Evolutionary conservation across 1,140 invertebrate genomes (phyloP).

Genomic region (Diorhabda elongata): DNA sequence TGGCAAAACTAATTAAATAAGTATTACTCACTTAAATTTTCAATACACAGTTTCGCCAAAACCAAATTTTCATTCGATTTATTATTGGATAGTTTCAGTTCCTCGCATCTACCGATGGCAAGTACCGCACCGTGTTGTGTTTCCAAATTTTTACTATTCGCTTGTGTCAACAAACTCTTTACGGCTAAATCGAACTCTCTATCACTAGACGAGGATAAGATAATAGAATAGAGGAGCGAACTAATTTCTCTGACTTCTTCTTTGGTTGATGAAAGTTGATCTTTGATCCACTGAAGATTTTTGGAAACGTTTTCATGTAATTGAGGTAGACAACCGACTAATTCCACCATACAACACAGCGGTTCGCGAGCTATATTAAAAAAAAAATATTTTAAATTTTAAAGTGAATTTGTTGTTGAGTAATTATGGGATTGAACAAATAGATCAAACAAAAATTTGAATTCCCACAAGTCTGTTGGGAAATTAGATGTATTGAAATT

Average conservation of each 20-base stretch:
- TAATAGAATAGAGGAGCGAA: constrained; percentile 64
- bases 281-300: constrained; percentile 58
- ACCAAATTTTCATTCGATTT: neutral
- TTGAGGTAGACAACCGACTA: constrained; percentile 62
- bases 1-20: too few species aligned
- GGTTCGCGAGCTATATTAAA: constrained; percentile 54
- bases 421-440: too few species aligned
- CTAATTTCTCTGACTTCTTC: constrained; percentile 70
- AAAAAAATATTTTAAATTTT: too few species aligned
- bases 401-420: too few species aligned
- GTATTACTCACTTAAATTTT: neutral
- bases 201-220: constrained; percentile 50
- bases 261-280: constrained; percentile 63
- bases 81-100: constrained; percentile 49
- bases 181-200: constrained; percentile 55
- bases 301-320: constrained; percentile 38
- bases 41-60: neutral
- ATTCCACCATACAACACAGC: constrained; percentile 68
- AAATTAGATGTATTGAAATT: too few species aligned
- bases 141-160: constrained; percentile 60
- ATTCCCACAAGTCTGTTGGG: too few species aligned
- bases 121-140: constrained; percentile 69
- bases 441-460: too few species aligned
- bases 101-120: constrained; percentile 63
- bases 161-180: constrained; percentile 52